Base-by-base conservation (phyloP, 2,797 vertebrate genomes). In the Rhadinocentrus ornatus region DNA sequence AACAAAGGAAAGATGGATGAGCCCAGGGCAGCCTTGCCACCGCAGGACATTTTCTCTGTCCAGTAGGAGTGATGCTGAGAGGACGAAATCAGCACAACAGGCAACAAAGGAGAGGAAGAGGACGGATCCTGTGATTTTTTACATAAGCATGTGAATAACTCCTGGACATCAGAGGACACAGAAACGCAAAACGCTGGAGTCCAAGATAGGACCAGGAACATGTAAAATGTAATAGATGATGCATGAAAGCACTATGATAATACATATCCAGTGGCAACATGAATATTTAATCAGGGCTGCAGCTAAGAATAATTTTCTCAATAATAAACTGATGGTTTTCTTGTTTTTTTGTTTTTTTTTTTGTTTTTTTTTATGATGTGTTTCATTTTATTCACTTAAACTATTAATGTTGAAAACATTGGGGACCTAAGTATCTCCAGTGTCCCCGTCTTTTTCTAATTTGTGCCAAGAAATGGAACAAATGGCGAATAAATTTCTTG, bases 1-100 rank as follows among this genome's bases (percentile, higher is more conserved):
- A 69, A 79, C 79, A 79, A 60, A 52, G 67, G 46, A 71, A 77
- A 79, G 77, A 85, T 56, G 74, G 78, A 82, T 74, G 73, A 76
- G 62, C 55, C 65, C 15, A 8, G 48, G 55, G 79, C 75, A 73
- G 66, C 73, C 77, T 68, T 78, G 73, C 76, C 77, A 77, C 78
- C 15, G 11, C 68, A 26, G 77, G 78, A 62, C 78, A 73, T 83
- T 86, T 79, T 72, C 62, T 68, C 62, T 65, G 73, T 78, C 73
- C 68, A 75, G 67, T 59, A 81, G 63, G 69, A 82, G 24, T 13
- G 8, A 82, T 44, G 57, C 74, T 78, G 77, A 82, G 73, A 72
- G 73, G 62, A 77, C 53, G 59, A 85, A 73, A 80, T 78, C 70
- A 73, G 74, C 71, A 82, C 80, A 75, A 77, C 44, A 39, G 44